These are phyloP conservation scores for Sminthopsis crassicaudata DNA, from an alignment of 2,113 vertebrate genomes.

Conservation along the genomic window DNA sequence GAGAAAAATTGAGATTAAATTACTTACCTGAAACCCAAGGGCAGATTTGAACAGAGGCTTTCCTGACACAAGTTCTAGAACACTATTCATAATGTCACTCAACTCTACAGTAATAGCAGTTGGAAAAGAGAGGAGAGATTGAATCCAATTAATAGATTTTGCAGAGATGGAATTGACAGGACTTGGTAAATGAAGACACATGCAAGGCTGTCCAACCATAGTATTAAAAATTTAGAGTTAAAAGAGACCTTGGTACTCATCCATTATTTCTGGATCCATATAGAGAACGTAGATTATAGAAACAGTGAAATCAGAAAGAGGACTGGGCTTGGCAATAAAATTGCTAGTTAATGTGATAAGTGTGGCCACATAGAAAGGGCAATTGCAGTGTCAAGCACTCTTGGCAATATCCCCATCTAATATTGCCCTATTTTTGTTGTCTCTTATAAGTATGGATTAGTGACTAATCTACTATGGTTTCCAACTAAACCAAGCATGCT, in stretches of 20 bases:
- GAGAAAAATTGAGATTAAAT: background rate
- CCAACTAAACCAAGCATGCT: conserved; percentile 31
- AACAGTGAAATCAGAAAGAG: background rate
- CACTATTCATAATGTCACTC: background rate
- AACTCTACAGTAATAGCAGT: background rate
- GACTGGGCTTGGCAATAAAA: background rate
- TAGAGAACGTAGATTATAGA: background rate
- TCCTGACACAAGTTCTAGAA: background rate
- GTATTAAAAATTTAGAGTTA: background rate
- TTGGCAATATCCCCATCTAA: background rate
- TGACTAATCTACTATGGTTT: background rate
- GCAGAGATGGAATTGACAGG: background rate
- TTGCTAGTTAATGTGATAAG: background rate
- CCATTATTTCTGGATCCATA: background rate
- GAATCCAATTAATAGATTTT: background rate
- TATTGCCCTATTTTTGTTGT: background rate
- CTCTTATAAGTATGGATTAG: background rate
- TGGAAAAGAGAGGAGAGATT: background rate
- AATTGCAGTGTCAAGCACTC: background rate
- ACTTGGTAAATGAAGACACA: background rate
- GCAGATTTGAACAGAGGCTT: background rate
- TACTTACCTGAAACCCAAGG: background rate
- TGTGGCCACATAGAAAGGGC: background rate
- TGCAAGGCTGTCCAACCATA: background rate
- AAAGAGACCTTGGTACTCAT: background rate